Evolutionary conservation across 2,888 invertebrate species (phyloP).

Genomic region (Halocaridina rubra): DNA sequence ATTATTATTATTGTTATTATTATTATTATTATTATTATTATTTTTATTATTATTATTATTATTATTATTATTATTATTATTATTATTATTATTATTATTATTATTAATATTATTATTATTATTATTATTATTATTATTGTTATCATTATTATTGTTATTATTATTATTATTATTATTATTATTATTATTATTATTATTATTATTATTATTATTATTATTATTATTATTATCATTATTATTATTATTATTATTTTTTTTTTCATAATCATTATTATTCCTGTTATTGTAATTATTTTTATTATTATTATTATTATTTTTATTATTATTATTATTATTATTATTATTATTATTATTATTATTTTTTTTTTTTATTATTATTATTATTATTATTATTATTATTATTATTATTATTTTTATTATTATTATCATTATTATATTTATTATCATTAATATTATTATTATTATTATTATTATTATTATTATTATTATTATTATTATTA

Average conservation of each 20-base stretch:
- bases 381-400: no score
- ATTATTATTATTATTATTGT: neutral
- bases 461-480: no score
- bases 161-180: neutral
- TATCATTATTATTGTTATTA: neutral
- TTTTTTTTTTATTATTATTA: no score
- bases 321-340: no score
- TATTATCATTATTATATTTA: no score
- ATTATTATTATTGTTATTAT: no score
- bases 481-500: no score
- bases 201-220: neutral
- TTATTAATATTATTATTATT: neutral
- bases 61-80: no score
- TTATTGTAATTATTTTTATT: neutral
- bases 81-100: neutral
- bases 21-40: neutral
- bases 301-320: no score
- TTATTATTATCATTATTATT: neutral
- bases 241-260: neutral
- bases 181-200: conserved; percentile 1
- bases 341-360: no score
- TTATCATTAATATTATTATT: no score
- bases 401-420: no score
- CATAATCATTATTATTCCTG: neutral
- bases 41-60: neutral